Evolutionary conservation across 2,888 invertebrate species (phyloP).

Genomic region (Conus canariensis): DNA sequence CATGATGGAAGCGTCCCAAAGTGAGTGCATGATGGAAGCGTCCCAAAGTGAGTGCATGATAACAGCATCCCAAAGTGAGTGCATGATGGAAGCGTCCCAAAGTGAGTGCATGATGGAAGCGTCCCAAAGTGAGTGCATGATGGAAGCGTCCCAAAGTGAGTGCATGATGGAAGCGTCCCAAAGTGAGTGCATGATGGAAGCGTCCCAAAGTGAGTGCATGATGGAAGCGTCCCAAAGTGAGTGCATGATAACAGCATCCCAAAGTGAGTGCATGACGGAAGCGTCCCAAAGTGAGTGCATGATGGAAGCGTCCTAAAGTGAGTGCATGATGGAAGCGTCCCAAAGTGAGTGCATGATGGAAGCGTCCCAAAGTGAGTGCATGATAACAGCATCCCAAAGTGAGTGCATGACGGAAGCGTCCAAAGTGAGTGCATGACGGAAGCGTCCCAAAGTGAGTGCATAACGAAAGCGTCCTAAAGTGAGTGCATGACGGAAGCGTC

Average conservation of each 20-base stretch:
- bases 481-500: conserved; percentile 38
- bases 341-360: conserved; percentile 76
- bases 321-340: conserved; percentile 88
- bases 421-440: conserved; percentile 80
- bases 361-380: too few relatives aligned
- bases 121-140: too few relatives aligned
- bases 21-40: conserved; percentile 50
- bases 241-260: conserved; percentile 88
- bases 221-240: too few relatives aligned
- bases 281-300: too few relatives aligned
- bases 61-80: conserved; percentile 88
- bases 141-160: conserved; percentile 90
- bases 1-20: conserved; percentile 89
- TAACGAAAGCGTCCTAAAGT: conserved; percentile 90
- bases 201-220: conserved; percentile 84
- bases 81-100: too few relatives aligned
- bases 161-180: not conserved
- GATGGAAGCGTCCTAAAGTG: too few relatives aligned
- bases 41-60: conserved; percentile 75
- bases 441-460: too few relatives aligned
- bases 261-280: conserved; percentile 76
- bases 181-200: conserved; percentile 83
- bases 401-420: conserved; percentile 87
- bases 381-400: too few relatives aligned
- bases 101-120: too few relatives aligned